Conservation (phyloP, 2,888 invertebrate species). For the Agrochola lychnidis region DNA sequence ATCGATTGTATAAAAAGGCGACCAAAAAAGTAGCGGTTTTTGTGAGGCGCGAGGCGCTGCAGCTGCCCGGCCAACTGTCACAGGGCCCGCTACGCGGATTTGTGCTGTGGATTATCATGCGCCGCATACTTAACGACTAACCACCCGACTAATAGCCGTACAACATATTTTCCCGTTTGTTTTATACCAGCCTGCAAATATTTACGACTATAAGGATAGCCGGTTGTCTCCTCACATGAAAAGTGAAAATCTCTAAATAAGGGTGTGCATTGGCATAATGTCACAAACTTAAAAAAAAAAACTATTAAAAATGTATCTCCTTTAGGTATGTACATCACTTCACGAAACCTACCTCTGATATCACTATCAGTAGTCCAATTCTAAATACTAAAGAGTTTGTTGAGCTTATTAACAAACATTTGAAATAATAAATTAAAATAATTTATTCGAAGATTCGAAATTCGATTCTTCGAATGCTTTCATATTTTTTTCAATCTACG, state of each 20-base stretch:
- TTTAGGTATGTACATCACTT: background rate
- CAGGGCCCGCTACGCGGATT: conserved; percentile 84
- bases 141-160: conserved; percentile 76
- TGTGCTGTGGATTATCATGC: conserved; percentile 82
- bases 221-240: conserved; percentile 17
- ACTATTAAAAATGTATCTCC: background rate
- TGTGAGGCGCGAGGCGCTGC: conserved; percentile 87
- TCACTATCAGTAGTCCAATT: background rate
- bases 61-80: conserved; percentile 90
- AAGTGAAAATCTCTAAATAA: background rate
- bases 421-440: background rate
- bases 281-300: background rate
- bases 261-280: background rate
- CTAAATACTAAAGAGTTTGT: background rate
- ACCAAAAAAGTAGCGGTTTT: conserved; percentile 89
- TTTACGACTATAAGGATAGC: conserved; percentile 11
- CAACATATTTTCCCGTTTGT: conserved; percentile 64
- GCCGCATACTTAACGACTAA: conserved; percentile 80
- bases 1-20: conserved; percentile 87
- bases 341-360: too few relatives aligned
- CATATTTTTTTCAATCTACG: background rate
- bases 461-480: background rate
- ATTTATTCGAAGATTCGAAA: too few relatives aligned
- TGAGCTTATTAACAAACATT: background rate
- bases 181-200: conserved; percentile 62